A percentile compares a stretch with the other conserved stretches of the same genome.
Evolutionary conservation across 2,797 vertebrate species (phyloP).

Genomic region (Sebastes paucispinis): DNA sequence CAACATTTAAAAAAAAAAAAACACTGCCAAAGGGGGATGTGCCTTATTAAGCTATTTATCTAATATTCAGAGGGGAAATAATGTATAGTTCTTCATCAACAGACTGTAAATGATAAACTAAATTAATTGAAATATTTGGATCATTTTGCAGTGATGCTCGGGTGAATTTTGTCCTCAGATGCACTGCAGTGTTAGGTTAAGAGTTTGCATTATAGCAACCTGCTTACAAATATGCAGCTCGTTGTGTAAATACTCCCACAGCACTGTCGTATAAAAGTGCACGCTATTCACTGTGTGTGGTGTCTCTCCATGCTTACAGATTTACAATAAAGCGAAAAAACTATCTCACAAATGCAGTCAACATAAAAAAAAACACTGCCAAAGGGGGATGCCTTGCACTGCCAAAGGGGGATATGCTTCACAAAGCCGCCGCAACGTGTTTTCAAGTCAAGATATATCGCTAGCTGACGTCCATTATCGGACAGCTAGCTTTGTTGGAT

Average conservation of each 20-base stretch:
- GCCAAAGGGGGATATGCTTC: constrained; percentile 19
- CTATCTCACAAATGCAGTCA: neutral
- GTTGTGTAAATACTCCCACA: constrained; percentile 47
- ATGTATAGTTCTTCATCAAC: neutral
- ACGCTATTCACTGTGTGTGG: neutral
- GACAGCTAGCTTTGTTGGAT: constrained; percentile 61
- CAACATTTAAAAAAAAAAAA: constrained; percentile 6
- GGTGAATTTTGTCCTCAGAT: constrained; percentile 67
- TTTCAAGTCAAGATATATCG: constrained; percentile 32
- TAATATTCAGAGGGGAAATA: neutral
- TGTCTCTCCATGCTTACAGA: neutral
- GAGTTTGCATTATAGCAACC: constrained; percentile 4
- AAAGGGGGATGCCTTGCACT: constrained; percentile 16
- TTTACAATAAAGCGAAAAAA: constrained; percentile 18
- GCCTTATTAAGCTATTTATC: neutral
- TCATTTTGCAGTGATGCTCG: neutral
- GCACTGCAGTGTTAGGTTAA: constrained; percentile 37
- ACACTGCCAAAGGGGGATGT: constrained; percentile 14
- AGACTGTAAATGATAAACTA: neutral
- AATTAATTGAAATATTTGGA: neutral
- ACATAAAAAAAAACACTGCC: neutral
- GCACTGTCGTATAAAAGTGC: neutral
- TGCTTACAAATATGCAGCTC: constrained; percentile 2
- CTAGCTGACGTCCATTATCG: constrained; percentile 71
- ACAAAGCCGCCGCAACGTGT: constrained; percentile 73